A percentile compares a stretch with the other conserved stretches of the same genome.
phyloP scores from a whole-genome alignment of 2,888 invertebrate species.

The Molorchus minor region DNA sequence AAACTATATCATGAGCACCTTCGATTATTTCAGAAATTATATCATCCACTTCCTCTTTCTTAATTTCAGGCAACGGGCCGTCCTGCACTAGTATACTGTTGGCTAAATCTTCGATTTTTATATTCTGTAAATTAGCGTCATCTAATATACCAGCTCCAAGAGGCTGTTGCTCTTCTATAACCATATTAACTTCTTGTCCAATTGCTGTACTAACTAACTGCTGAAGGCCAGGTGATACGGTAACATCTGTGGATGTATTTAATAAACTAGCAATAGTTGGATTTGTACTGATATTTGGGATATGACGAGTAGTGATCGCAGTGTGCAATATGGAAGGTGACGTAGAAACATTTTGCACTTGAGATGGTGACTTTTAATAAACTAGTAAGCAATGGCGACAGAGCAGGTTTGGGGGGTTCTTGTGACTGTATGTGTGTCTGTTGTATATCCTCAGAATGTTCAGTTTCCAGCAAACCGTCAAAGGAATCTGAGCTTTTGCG shows the following conservation, averaged over 20 bases:
- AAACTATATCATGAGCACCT: constrained; percentile 62
- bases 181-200: constrained; percentile 50
- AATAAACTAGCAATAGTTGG: constrained; percentile 68
- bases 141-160: constrained; percentile 51
- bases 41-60: constrained; percentile 66
- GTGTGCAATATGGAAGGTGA: constrained; percentile 61
- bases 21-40: constrained; percentile 67
- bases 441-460: constrained; percentile 48
- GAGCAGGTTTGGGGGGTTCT: constrained; percentile 62
- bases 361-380: constrained; percentile 78
- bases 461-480: constrained; percentile 54
- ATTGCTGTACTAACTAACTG: constrained; percentile 65
- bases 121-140: constrained; percentile 54
- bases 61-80: constrained; percentile 65
- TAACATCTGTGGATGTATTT: constrained; percentile 54
- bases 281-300: constrained; percentile 52
- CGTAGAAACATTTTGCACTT: constrained; percentile 59
- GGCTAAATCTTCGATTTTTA: constrained; percentile 63
- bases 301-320: constrained; percentile 60
- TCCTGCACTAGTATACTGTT: constrained; percentile 62
- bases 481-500: constrained; percentile 58
- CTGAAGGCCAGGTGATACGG: constrained; percentile 63
- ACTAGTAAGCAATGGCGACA: constrained; percentile 83
- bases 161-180: constrained; percentile 37
- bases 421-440: constrained; percentile 33